Percentiles rank a stretch among this genome's conserved stretches.
phyloP scores from a whole-genome alignment of 1,140 invertebrate species.

The Liolophura sinensis region DNA sequence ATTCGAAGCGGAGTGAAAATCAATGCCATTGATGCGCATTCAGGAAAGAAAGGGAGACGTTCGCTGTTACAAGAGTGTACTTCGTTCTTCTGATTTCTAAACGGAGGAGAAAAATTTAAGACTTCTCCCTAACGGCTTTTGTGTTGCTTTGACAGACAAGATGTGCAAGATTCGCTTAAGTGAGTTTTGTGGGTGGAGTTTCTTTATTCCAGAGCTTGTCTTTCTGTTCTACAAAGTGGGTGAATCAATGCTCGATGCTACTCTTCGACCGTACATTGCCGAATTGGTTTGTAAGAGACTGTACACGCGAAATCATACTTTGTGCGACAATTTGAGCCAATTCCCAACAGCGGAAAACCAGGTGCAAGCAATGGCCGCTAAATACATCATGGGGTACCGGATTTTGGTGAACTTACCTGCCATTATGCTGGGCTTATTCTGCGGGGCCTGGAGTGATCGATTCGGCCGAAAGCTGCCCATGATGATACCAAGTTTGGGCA shows the following conservation, averaged over 20 bases:
- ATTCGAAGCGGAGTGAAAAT: no score
- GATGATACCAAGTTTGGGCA: conserved; percentile 52
- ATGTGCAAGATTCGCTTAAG: no score
- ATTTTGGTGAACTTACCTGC: conserved; percentile 55
- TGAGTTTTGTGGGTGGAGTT: no score
- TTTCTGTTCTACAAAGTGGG: conserved; percentile 57
- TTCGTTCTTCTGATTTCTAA: no score
- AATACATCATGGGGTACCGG: conserved; percentile 49
- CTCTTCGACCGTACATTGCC: conserved; percentile 49
- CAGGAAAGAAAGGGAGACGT: no score
- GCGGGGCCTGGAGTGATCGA: conserved; percentile 56
- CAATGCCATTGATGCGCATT: no score
- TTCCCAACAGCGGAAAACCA: conserved; percentile 32
- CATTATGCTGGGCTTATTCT: conserved; percentile 51
- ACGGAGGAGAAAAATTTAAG: no score
- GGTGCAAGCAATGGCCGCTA: conserved; percentile 41
- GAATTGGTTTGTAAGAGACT: conserved; percentile 42
- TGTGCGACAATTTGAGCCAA: conserved; percentile 26
- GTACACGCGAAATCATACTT: conserved; percentile 26
- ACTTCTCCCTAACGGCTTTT: no score
- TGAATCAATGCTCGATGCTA: conserved; percentile 55
- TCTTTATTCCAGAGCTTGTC: conserved; percentile 41
- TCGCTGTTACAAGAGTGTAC: no score
- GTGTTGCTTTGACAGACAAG: no score
- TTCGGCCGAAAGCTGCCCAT: conserved; percentile 56